Conservation (phyloP, 2,113 vertebrate species). For the Peromyscus maniculatus region DNA sequence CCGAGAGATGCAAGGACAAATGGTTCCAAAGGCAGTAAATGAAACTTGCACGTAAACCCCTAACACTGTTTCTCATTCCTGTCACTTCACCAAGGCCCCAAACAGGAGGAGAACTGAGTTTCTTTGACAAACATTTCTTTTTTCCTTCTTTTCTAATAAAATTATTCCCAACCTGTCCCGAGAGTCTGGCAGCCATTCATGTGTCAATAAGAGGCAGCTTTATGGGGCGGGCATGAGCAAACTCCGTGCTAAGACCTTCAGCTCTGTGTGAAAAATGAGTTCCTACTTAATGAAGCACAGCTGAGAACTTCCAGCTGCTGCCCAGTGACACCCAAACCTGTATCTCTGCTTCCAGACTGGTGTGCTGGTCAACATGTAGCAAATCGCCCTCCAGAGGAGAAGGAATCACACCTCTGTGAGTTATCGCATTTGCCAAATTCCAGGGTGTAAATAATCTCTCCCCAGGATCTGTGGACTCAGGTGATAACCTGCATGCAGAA, state of each 20-base stretch:
- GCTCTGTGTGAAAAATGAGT: conserved; percentile 3
- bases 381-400: not conserved
- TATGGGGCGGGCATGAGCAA: conserved; percentile 12
- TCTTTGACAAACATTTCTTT: conserved; percentile 61
- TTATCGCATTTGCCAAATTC: not conserved
- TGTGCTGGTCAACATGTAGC: not conserved
- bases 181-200: conserved; percentile 57
- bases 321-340: not conserved
- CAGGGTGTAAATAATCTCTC: not conserved
- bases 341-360: not conserved
- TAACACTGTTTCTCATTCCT: not conserved
- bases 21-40: not conserved
- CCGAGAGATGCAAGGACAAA: not conserved
- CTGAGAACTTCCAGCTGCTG: conserved; percentile 7
- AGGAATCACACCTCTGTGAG: no score
- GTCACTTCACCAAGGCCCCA: not conserved
- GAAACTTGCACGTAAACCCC: not conserved
- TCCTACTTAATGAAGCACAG: conserved; percentile 18
- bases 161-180: not conserved
- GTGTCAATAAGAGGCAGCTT: conserved; percentile 44
- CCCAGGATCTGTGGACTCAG: not conserved
- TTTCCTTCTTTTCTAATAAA: conserved; percentile 65
- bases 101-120: conserved; percentile 54
- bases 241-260: conserved; percentile 18
- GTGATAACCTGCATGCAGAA: fast-evolving